Evolutionary conservation across 2,113 vertebrate genomes (phyloP).

Genomic region (Bungarus multicinctus): DNA sequence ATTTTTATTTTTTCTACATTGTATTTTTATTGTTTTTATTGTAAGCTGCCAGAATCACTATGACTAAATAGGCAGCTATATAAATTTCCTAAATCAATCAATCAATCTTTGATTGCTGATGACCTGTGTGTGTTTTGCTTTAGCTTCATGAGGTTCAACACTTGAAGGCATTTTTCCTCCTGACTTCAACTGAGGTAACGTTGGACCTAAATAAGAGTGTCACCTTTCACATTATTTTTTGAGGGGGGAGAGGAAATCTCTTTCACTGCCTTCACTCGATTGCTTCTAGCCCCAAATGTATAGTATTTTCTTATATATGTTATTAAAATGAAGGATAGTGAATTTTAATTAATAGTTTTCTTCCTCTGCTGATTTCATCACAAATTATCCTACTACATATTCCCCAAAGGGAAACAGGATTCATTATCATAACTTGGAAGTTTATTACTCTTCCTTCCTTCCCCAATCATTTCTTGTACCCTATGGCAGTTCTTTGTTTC

Average conservation of each 20-base stretch:
- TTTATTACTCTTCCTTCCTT: conserved; percentile 16
- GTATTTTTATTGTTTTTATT: background rate
- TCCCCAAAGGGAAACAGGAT: conserved; percentile 31
- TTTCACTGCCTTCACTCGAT: conserved; percentile 13
- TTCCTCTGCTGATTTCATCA: conserved; percentile 21
- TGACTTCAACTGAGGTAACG: conserved; percentile 31
- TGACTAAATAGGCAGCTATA: background rate
- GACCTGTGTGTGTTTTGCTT: conserved; percentile 3
- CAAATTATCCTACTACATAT: background rate
- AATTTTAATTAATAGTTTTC: background rate
- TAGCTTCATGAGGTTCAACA: conserved; percentile 20
- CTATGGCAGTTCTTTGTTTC: conserved; percentile 12
- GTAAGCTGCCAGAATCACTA: background rate
- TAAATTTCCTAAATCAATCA: background rate
- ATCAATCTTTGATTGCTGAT: background rate
- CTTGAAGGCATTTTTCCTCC: background rate
- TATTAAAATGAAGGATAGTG: conserved; percentile 24
- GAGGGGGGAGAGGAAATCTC: background rate
- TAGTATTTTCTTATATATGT: conserved; percentile 23
- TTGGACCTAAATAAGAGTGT: conserved; percentile 27
- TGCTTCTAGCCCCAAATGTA: conserved; percentile 16
- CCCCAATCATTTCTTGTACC: background rate
- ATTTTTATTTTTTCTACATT: background rate
- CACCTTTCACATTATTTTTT: conserved; percentile 33
- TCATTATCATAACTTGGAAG: conserved; percentile 19